A percentile compares a stretch with the other conserved stretches of the same genome.
These are phyloP conservation scores for Gorsachius goisagi DNA, from an alignment of 2,113 vertebrate species.

Conservation along the genomic window DNA sequence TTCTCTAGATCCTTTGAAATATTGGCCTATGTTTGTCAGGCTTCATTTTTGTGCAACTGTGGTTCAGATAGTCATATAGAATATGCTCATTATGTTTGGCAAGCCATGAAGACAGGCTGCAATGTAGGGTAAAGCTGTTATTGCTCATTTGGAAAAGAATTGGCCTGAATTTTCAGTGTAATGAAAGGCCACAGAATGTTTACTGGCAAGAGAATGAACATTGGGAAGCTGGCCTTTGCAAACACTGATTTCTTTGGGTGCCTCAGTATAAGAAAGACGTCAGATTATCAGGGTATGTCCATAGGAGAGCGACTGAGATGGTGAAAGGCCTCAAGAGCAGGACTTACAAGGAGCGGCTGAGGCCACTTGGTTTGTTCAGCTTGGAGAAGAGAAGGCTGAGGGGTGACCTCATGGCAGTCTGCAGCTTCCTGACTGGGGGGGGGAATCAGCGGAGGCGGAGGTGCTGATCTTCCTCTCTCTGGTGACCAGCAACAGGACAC, in stretches of 20 bases:
- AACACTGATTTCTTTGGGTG: neutral
- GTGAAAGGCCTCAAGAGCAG: neutral
- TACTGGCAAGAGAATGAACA: neutral
- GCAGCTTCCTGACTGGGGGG: neutral
- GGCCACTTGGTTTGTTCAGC: neutral
- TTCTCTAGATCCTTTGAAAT: neutral
- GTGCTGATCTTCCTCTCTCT: neutral
- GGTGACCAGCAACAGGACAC: neutral
- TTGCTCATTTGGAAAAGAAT: neutral
- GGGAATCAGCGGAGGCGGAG: neutral
- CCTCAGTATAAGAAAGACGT: neutral
- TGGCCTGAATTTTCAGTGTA: neutral
- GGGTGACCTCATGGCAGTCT: neutral
- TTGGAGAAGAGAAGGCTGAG: neutral
- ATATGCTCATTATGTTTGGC: neutral
- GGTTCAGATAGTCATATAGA: neutral
- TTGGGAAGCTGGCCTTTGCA: neutral
- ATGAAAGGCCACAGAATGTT: neutral
- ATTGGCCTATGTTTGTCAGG: neutral
- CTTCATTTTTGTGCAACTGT: neutral
- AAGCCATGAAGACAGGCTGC: neutral
- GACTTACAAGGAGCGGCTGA: rapidly evolving
- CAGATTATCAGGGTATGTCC: neutral
- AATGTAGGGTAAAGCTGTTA: neutral
- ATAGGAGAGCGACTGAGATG: neutral